A percentile compares a stretch with the other conserved stretches of the same genome.
phyloP scores from a whole-genome alignment of 2,888 invertebrate genomes.

The Cerastis leucographa region DNA sequence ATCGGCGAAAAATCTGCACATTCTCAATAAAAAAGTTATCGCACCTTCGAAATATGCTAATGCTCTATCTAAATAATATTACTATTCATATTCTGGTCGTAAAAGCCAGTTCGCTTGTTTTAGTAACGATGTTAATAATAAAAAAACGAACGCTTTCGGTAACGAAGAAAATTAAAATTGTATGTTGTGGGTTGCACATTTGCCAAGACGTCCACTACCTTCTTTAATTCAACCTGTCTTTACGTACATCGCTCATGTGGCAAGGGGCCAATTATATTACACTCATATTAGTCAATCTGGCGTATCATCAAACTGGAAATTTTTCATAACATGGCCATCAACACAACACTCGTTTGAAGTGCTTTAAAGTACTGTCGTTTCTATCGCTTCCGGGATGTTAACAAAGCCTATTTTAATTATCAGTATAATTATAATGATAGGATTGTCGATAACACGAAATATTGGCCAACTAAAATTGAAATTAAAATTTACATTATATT shows the following conservation, averaged over 20 bases:
- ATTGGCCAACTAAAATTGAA: slow-evolving; percentile 25
- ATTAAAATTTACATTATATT: slow-evolving; percentile 17
- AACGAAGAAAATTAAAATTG: slow-evolving; percentile 20
- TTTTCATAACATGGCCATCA: slow-evolving; percentile 42
- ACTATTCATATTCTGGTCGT: slow-evolving; percentile 51
- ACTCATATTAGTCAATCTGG: slow-evolving; percentile 55
- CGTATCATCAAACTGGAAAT: slow-evolving; percentile 52
- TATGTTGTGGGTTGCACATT: slow-evolving; percentile 10
- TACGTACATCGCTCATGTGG: slow-evolving; percentile 49
- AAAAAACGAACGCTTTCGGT: slow-evolving; percentile 24
- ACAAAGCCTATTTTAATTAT: slow-evolving; percentile 38
- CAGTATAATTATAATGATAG: slow-evolving; percentile 21
- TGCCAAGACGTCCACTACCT: slow-evolving; percentile 12
- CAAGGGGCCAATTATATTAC: slow-evolving; percentile 65
- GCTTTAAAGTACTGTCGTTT: slow-evolving; percentile 13
- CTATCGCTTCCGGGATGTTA: slow-evolving; percentile 36
- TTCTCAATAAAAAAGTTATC: slow-evolving; percentile 46
- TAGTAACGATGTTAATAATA: slow-evolving; percentile 24
- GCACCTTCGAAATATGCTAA: slow-evolving; percentile 52
- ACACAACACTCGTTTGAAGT: slow-evolving; percentile 19
- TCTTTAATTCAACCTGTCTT: slow-evolving; percentile 23
- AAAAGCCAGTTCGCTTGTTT: slow-evolving; percentile 46
- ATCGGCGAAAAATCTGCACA: slow-evolving; percentile 48
- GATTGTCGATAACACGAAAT: slow-evolving; percentile 32
- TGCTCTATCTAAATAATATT: slow-evolving; percentile 45